A percentile compares a stretch with the other conserved stretches of the same genome.
Conservation (phyloP, 2,113 vertebrate species). For the Scomber colias region DNA sequence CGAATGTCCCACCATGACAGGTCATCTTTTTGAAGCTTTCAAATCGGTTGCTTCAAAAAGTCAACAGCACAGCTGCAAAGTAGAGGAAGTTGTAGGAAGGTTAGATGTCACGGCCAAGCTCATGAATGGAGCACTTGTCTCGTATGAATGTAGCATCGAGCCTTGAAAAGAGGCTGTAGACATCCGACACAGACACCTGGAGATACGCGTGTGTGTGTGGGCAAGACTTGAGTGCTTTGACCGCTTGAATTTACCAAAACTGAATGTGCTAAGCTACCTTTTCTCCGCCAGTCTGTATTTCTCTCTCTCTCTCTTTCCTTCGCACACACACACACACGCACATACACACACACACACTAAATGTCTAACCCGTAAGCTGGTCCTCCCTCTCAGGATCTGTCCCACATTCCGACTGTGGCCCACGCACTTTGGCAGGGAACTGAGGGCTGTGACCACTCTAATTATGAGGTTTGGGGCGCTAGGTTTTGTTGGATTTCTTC, state of each 20-base stretch:
- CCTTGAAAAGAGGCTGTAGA: constrained; percentile 54
- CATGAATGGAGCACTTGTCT: constrained; percentile 40
- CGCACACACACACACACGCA: neutral
- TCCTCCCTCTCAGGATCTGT: constrained; percentile 38
- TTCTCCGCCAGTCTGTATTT: neutral
- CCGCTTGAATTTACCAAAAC: neutral
- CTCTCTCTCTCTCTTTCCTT: neutral
- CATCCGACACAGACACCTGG: constrained; percentile 35
- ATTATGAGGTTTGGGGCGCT: constrained; percentile 45
- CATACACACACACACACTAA: constrained; percentile 20
- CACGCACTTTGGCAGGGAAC: constrained; percentile 47
- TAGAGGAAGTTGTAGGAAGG: neutral
- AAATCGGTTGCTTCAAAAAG: neutral
- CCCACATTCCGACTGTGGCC: constrained; percentile 68
- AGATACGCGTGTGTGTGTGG: constrained; percentile 12
- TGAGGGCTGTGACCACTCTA: constrained; percentile 46
- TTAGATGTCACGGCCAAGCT: neutral
- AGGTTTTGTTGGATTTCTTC: constrained; percentile 35
- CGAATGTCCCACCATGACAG: neutral
- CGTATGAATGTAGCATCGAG: constrained; percentile 41
- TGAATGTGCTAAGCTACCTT: constrained; percentile 1
- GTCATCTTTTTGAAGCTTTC: neutral
- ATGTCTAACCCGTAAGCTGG: constrained; percentile 1
- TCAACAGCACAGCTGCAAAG: constrained; percentile 4
- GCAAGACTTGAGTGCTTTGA: neutral